Percentiles rank a stretch among this genome's conserved stretches.
These are phyloP conservation scores for Malurus elegans DNA, from an alignment of 2,113 vertebrate species.

Conservation along the genomic window DNA sequence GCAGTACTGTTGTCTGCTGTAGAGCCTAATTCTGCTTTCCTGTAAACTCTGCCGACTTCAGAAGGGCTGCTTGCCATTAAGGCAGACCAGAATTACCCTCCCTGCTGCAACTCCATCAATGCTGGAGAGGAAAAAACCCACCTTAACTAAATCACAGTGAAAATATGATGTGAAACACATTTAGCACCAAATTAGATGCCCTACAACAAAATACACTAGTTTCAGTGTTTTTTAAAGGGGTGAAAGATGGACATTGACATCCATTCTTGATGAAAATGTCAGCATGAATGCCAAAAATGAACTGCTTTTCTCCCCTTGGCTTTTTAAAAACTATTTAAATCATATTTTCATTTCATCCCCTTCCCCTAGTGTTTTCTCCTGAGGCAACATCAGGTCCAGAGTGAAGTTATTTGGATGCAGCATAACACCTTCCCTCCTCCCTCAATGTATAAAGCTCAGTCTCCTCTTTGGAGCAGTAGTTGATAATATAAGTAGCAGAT, in stretches of 20 bases:
- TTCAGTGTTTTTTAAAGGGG: not conserved
- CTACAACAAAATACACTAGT: not conserved
- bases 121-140: not conserved
- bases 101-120: not conserved
- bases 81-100: not conserved
- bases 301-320: slow-evolving; percentile 6
- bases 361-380: not conserved
- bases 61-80: not conserved
- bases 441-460: not conserved
- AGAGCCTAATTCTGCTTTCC: not conserved
- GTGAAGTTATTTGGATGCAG: not conserved
- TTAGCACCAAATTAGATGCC: not conserved
- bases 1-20: not conserved
- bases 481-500: no score
- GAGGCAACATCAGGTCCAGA: not conserved
- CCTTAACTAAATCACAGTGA: not conserved
- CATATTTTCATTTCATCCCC: not conserved
- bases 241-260: not conserved
- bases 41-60: not conserved
- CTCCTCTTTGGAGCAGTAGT: not conserved
- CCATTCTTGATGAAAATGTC: not conserved
- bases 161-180: not conserved
- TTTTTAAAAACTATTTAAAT: not conserved
- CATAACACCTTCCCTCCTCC: not conserved
- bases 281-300: not conserved